These are phyloP conservation scores for Lucilia cuprina DNA, from an alignment of 1,140 invertebrate genomes.

Conservation along the genomic window DNA sequence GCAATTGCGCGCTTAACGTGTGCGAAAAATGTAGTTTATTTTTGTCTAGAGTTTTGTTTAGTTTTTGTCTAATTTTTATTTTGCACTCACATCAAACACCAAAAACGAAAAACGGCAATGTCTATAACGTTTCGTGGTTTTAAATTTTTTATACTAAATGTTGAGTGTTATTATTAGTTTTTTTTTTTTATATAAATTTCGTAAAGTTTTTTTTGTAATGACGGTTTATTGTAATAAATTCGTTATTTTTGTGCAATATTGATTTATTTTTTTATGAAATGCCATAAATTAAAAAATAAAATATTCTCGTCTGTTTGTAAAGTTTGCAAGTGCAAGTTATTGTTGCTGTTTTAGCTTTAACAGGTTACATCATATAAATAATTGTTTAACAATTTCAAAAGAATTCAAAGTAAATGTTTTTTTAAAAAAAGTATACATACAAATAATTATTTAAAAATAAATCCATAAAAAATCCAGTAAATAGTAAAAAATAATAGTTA, in stretches of 20 bases:
- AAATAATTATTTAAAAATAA: background rate
- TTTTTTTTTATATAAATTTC: background rate
- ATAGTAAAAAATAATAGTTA: too few relatives aligned
- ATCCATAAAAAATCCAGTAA: background rate
- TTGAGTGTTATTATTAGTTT: background rate
- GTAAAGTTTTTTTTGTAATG: background rate
- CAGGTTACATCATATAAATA: background rate
- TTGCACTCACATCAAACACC: background rate
- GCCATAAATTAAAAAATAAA: background rate
- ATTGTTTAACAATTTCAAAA: constrained; percentile 4
- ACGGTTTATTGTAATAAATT: background rate
- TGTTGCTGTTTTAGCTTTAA: background rate
- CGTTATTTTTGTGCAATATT: background rate
- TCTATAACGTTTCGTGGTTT: background rate
- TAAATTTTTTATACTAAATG: background rate
- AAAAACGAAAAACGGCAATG: too few relatives aligned
- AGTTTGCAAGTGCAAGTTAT: background rate
- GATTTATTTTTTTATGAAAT: background rate
- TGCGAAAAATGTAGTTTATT: constrained; percentile 14
- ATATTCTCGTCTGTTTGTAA: background rate
- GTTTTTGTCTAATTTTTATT: background rate
- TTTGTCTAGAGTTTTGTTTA: background rate
- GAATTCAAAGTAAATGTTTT: background rate
- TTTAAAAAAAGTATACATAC: background rate
- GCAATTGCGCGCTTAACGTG: constrained; percentile 51